These are phyloP conservation scores for Megaceryle torquata DNA, from an alignment of 2,113 vertebrate genomes.

Conservation along the genomic window DNA sequence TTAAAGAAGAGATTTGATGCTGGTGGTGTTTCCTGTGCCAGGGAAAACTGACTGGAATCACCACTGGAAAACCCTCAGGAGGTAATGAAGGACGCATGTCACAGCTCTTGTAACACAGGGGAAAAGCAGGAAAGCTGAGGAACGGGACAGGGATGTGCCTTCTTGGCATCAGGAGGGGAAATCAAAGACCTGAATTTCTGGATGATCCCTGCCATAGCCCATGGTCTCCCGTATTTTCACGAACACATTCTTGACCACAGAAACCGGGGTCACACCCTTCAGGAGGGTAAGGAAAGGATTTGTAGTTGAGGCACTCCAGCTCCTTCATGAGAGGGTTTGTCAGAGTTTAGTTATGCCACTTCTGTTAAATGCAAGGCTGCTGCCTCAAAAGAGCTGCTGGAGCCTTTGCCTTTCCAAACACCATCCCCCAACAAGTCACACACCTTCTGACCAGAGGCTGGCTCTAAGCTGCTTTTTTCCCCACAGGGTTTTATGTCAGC, in stretches of 20 bases:
- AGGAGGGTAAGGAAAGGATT: not conserved
- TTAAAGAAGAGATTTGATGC: not conserved
- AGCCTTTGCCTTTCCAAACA: not conserved
- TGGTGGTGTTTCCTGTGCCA: not conserved
- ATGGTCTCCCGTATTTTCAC: accelerated
- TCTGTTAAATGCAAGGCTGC: not conserved
- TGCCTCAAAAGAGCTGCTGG: not conserved
- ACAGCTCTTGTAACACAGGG: accelerated
- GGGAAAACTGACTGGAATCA: not conserved
- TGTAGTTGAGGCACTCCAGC: not conserved
- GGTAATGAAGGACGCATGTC: not conserved
- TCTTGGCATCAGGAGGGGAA: not conserved
- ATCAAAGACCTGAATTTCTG: not conserved
- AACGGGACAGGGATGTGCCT: not conserved
- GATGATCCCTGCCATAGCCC: not conserved
- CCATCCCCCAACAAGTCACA: not conserved
- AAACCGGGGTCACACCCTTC: not conserved
- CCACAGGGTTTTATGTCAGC: constrained; percentile 8
- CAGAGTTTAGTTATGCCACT: not conserved
- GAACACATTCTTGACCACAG: accelerated
- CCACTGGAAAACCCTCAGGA: not conserved
- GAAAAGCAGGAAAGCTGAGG: not conserved
- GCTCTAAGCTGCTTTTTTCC: not conserved
- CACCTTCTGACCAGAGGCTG: not conserved
- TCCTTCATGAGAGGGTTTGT: not conserved